These are phyloP conservation scores for Chloroceryle aenea DNA, from an alignment of 2,113 vertebrate species.

Conservation along the genomic window DNA sequence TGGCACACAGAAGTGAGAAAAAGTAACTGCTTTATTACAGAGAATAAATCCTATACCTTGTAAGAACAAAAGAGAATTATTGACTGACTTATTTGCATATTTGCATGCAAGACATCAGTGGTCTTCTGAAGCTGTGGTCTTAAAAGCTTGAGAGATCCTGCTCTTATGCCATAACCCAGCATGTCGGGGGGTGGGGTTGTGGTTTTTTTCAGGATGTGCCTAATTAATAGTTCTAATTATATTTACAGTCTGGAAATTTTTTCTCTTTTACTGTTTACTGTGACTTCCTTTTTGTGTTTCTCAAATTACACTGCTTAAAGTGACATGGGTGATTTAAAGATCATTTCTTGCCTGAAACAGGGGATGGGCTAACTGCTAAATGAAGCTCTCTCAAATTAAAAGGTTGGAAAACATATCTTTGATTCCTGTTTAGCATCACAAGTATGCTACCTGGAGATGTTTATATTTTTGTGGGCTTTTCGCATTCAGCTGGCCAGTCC, in stretches of 20 bases:
- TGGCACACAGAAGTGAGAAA: background rate
- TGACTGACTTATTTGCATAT: background rate
- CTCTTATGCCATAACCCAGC: background rate
- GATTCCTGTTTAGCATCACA: background rate
- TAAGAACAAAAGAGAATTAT: background rate
- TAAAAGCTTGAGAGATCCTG: background rate
- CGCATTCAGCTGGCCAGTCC: background rate
- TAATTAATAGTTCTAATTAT: background rate
- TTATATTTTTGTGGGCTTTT: background rate
- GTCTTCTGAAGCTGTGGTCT: background rate
- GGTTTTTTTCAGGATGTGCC: too few relatives aligned
- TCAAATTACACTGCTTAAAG: background rate
- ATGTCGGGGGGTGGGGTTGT: background rate
- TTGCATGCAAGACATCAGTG: background rate
- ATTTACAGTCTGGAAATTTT: background rate
- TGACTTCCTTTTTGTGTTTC: background rate
- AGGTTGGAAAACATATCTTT: background rate
- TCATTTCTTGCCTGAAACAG: background rate
- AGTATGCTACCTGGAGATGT: background rate
- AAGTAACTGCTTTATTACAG: background rate
- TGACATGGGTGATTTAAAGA: background rate
- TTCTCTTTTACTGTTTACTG: background rate
- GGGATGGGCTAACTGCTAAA: background rate
- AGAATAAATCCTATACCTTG: background rate
- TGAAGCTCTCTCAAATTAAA: background rate